Base-by-base conservation (phyloP, 2,888 invertebrate species). In the Drosophila eohydei region DNA sequence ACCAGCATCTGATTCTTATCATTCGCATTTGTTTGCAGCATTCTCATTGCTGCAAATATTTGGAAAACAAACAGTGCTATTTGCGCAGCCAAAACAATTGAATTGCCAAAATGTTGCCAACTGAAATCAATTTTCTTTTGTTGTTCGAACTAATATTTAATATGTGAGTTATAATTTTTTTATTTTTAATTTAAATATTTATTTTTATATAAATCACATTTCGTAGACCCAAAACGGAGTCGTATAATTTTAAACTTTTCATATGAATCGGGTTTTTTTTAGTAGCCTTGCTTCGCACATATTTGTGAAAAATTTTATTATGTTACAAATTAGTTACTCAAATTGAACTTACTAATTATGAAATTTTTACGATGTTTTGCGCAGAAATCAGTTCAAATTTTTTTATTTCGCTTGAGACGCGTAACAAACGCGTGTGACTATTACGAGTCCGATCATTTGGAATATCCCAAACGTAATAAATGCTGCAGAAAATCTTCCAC, bases 341-440 rank as follows among this genome's bases (percentile, higher is more conserved):
- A 74, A 78, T 79, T 81, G 32, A 79, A 68, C 77, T 88, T 80
- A 82, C 75, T 73, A 76, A 87, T 90, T 88, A 70, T 62, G 51
- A 66, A 44, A 65, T 63, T 48, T 71, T 78, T 74, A 71, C 34
- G 38, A 80, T 81, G 43, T 57, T 66, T 80, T 56, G 71, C 71
- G 5, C 41, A 50, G 9, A 74, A 81, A 64, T 65, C 44, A 58
- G 64, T 51, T 41, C 61, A 61, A 54, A 28, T 43, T 73, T 50
- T 61, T 48, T 46, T 36, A 11, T 34, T 55, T 63, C 28, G 28
- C 28, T 52, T 30, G 14, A 7, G n/a, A 48, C 0, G 48, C 62
- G 40, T 40, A 54, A 40, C 30, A 55, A 40, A 40, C 16, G 30
- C 30, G 26, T 52, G 38, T n/a, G 52, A 14, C 9, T 52, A 21